Evolutionary conservation across 2,113 vertebrate species (phyloP).

Genomic region (Phylloscopus whistleri): DNA sequence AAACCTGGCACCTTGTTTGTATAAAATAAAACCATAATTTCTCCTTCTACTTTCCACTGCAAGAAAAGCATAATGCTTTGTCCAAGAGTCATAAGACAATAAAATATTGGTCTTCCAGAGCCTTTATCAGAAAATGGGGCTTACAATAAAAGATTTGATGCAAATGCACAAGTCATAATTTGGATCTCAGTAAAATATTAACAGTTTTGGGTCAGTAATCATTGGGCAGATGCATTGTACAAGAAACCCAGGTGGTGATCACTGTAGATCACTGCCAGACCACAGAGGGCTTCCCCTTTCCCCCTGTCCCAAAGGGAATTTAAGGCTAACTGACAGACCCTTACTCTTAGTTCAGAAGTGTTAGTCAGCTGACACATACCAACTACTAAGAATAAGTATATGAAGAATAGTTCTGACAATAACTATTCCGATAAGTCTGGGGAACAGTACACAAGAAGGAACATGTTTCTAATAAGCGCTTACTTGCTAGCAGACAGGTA

Average conservation of each 20-base stretch:
- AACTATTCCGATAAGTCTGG: not conserved
- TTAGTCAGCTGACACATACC: not conserved
- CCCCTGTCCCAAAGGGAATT: not conserved
- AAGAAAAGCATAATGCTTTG: not conserved
- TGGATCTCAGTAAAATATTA: not conserved
- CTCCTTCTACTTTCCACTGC: not conserved
- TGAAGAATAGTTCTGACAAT: not conserved
- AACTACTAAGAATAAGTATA: not conserved
- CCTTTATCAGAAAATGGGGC: not conserved
- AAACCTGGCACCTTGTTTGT: not conserved
- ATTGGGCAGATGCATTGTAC: not conserved
- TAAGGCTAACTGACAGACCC: not conserved
- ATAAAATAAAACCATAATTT: not conserved
- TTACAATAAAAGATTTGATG: not conserved
- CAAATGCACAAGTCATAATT: not conserved
- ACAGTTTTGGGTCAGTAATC: not conserved
- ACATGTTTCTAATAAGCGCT: not conserved
- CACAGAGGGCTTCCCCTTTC: not conserved
- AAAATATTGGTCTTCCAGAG: not conserved
- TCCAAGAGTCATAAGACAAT: not conserved
- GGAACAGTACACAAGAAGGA: not conserved
- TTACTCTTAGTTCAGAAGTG: not conserved
- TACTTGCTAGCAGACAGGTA: not conserved
- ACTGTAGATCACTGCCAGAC: not conserved
- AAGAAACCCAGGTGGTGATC: not conserved